Percentiles rank a stretch among this genome's conserved stretches.
These are phyloP conservation scores for Nowickia ferox DNA, from an alignment of 2,888 invertebrate genomes.

Conservation along the genomic window DNA sequence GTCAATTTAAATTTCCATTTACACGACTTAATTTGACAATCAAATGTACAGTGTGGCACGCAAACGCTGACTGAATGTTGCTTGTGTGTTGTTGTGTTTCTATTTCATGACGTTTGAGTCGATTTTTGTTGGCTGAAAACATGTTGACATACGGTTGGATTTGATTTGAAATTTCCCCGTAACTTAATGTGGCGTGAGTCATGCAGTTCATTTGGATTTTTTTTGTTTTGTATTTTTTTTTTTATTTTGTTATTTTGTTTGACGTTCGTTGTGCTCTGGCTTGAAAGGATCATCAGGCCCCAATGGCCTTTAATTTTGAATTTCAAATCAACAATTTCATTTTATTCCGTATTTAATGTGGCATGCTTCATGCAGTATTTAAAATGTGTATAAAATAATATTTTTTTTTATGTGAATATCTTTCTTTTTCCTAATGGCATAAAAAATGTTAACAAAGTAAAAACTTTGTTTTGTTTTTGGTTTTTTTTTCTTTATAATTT, in stretches of 20 bases:
- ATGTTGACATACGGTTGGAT: constrained; percentile 67
- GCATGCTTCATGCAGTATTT: constrained; percentile 13
- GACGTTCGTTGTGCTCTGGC: background rate
- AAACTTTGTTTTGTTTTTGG: constrained; percentile 17
- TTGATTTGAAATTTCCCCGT: constrained; percentile 58
- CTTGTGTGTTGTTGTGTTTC: constrained; percentile 7
- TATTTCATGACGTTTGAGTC: constrained; percentile 31
- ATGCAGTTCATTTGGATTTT: constrained; percentile 53
- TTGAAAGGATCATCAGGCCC: constrained; percentile 62
- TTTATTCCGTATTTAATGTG: constrained; percentile 10
- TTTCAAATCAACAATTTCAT: constrained; percentile 18
- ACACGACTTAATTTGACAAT: constrained; percentile 72
- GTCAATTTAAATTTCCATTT: constrained; percentile 72
- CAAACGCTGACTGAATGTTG: constrained; percentile 52
- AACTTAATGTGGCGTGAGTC: constrained; percentile 67
- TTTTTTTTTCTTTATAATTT: constrained; percentile 25
- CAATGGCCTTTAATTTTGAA: constrained; percentile 51
- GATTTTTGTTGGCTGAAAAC: constrained; percentile 40
- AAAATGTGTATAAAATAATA: background rate
- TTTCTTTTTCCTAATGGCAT: constrained; percentile 31
- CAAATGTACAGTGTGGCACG: constrained; percentile 68
- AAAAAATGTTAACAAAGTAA: constrained; percentile 39
- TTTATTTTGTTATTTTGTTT: constrained; percentile 17
- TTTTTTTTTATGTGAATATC: background rate
- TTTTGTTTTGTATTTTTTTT: background rate